Percentiles rank a stretch among this genome's conserved stretches.
These are phyloP conservation scores for Mythimna impura DNA, from an alignment of 2,888 invertebrate species.

Conservation along the genomic window DNA sequence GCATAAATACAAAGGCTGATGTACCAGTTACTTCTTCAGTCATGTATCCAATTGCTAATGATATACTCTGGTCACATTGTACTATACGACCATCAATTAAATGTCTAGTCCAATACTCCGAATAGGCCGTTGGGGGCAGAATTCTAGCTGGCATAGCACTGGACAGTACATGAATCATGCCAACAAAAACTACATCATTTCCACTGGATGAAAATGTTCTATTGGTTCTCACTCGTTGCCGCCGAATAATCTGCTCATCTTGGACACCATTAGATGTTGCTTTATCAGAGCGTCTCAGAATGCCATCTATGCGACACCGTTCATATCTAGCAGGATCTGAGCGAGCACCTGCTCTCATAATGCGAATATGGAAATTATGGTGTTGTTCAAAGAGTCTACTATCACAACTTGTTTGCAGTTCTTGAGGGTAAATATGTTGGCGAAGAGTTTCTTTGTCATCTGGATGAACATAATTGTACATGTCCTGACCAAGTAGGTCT, in stretches of 20 bases:
- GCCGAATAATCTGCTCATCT: slow-evolving; percentile 88
- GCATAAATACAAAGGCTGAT: slow-evolving; percentile 97
- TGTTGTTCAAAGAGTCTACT: slow-evolving; percentile 83
- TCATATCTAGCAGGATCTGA: slow-evolving; percentile 94
- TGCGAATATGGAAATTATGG: slow-evolving; percentile 90
- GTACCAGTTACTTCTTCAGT: slow-evolving; percentile 96
- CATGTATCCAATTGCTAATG: slow-evolving; percentile 96
- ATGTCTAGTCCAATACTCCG: slow-evolving; percentile 97
- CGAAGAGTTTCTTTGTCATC: slow-evolving; percentile 95
- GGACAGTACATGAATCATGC: slow-evolving; percentile 92
- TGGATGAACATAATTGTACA: slow-evolving; percentile 95
- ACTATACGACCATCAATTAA: slow-evolving; percentile 96
- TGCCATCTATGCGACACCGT: slow-evolving; percentile 92
- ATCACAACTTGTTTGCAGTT: slow-evolving; percentile 82
- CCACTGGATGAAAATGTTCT: slow-evolving; percentile 90
- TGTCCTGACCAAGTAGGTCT: slow-evolving; percentile 96
- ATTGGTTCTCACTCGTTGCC: slow-evolving; percentile 88
- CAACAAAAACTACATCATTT: slow-evolving; percentile 93
- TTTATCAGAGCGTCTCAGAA: slow-evolving; percentile 90
- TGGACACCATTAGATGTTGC: slow-evolving; percentile 89
- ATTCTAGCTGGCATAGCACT: slow-evolving; percentile 89
- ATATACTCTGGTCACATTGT: slow-evolving; percentile 97
- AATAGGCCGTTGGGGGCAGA: slow-evolving; percentile 92
- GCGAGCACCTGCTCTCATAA: slow-evolving; percentile 93
- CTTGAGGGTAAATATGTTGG: slow-evolving; percentile 92